Evolutionary conservation across 1,140 invertebrate species (phyloP), one percentile per base, ranked within the genome.

Genomic region (Aradophagus sp.): DNA sequence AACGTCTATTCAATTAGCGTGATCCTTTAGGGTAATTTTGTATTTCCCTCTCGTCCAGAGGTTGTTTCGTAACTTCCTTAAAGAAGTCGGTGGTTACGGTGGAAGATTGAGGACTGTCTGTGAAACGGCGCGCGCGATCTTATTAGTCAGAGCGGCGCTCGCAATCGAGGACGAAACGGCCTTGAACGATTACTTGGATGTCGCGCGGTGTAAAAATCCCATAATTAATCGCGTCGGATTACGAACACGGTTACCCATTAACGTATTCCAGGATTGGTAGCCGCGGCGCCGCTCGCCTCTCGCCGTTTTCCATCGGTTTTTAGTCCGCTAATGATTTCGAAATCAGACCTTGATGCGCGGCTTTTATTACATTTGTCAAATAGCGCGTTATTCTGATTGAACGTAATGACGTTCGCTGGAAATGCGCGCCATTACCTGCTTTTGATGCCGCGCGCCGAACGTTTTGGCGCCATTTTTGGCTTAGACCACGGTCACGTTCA

Each of bases 121-220:
- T 32, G 53, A 38, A 20, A 31, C 41, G 13, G 36, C 16, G 4
- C 29, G 50, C 27, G 38, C 42, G 44, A 61, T 65, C 47, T 74
- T 65, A 59, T 72, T 74, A 74, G 66, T 74, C 65, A 74, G 32
- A 69, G 27, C 32, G 29, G 3, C 8, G 38, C 41, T 32, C 42
- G 11, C 53, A 50, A 61, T 71, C 74, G 71, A 73, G 74, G 71
- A 76, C 71, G 59, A 66, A 34, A 63, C 41, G 39, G 42, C 66
- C 65, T 50, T 76, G 71, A 67, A 73, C 44, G 44, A 74, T 73
- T 70, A 69, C 44, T 66, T 44, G 19, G 62, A 53, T 50, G 35
- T 38, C 55, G 31, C 50, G 44, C 45, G 17, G 58, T 63, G 45
- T 45, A 68, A 62, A 68, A 69, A 73, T 69, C 42, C 63, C 63